Percentiles rank a stretch among this genome's conserved stretches.
Evolutionary conservation across 2,797 vertebrate genomes (phyloP).

Genomic region (Siniperca scherzeri): DNA sequence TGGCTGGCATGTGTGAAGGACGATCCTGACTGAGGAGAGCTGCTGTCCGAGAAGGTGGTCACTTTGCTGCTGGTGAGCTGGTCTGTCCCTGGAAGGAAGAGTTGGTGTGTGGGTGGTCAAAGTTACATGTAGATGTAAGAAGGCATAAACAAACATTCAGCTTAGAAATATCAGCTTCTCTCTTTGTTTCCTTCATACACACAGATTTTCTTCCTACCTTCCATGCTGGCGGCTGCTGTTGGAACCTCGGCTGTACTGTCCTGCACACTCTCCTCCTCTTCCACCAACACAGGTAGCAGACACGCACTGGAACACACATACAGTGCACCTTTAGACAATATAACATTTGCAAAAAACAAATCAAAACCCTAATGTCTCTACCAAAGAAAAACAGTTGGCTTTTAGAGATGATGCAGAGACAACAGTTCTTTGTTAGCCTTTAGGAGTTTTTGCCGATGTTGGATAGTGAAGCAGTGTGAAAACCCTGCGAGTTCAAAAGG

Average conservation of each 20-base stretch:
- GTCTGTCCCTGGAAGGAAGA: slow-evolving; percentile 59
- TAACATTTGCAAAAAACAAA: background rate
- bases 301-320: slow-evolving; percentile 64
- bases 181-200: slow-evolving; percentile 1
- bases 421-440: background rate
- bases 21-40: slow-evolving; percentile 41
- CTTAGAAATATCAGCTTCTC: slow-evolving; percentile 5
- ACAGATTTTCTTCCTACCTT: slow-evolving; percentile 66
- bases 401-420: background rate
- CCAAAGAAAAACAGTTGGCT: too few relatives aligned
- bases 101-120: slow-evolving; percentile 42
- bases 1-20: slow-evolving; percentile 40
- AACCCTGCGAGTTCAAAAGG: background rate
- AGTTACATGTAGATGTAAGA: slow-evolving; percentile 30
- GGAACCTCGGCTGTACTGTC: slow-evolving; percentile 51
- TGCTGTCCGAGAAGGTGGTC: slow-evolving; percentile 22
- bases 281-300: slow-evolving; percentile 79
- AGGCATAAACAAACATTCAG: slow-evolving; percentile 35
- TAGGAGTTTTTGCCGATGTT: background rate
- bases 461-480: background rate
- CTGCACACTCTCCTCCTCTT: slow-evolving; percentile 76
- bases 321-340: background rate
- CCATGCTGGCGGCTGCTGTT: slow-evolving; percentile 37
- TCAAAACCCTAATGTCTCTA: background rate
- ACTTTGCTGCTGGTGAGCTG: slow-evolving; percentile 25